Evolutionary conservation across 2,797 vertebrate genomes (phyloP).

Genomic region (Eulemur coronatus): DNA sequence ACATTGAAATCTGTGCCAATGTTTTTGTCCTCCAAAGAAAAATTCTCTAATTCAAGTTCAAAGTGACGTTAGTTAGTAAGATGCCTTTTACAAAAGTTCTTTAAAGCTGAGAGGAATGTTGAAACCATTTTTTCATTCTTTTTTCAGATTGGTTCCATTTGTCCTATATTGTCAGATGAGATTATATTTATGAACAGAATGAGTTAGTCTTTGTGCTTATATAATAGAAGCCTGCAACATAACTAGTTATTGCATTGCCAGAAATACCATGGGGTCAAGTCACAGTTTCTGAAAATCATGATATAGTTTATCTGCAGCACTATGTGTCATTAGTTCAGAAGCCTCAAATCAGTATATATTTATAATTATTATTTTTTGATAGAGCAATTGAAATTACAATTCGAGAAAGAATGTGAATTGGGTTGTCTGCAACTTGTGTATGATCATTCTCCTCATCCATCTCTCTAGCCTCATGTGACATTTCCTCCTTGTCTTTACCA

Average conservation of each 20-base stretch:
- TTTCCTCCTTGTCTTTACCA: background rate
- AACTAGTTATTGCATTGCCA: background rate
- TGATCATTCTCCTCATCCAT: background rate
- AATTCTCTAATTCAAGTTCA: constrained; percentile 34
- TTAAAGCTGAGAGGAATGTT: background rate
- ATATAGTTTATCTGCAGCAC: background rate
- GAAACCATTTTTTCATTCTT: background rate
- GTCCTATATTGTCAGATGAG: background rate
- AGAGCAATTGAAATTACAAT: background rate
- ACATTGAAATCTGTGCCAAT: background rate
- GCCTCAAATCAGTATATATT: background rate
- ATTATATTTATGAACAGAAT: background rate
- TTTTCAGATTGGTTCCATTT: background rate
- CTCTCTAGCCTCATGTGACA: background rate
- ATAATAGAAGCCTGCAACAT: background rate
- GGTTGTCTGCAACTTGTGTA: background rate
- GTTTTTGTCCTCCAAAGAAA: background rate
- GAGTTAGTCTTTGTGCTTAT: constrained; percentile 37
- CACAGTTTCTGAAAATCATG: background rate
- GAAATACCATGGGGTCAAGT: background rate
- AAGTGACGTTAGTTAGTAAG: constrained; percentile 3
- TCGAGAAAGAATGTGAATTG: background rate
- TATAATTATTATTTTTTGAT: background rate
- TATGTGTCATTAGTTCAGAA: background rate
- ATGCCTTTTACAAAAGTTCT: constrained; percentile 23